phyloP scores from a whole-genome alignment of 2,888 invertebrate genomes.

The Zonitis immaculata region DNA sequence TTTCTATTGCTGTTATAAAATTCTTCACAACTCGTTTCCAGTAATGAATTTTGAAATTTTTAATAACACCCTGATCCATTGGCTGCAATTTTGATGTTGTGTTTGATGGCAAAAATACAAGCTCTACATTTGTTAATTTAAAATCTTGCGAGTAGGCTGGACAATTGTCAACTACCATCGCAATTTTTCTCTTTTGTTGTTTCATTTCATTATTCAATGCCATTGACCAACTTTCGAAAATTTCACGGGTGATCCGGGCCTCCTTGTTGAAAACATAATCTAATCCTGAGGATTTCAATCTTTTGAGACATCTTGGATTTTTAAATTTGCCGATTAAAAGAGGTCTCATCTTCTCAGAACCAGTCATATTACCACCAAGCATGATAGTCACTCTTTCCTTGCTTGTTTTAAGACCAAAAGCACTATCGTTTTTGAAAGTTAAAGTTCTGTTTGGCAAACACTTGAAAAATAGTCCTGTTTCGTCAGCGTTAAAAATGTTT shows the following conservation, averaged over 20 bases:
- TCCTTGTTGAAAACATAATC: slow-evolving; percentile 1
- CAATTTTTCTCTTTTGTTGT: slow-evolving; percentile 18
- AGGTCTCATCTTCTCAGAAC: slow-evolving; percentile 36
- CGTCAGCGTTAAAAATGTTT: slow-evolving; percentile 18
- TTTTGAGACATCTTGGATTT: slow-evolving; percentile 37
- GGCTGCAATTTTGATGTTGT: slow-evolving; percentile 31
- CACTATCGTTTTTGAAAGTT: slow-evolving; percentile 33
- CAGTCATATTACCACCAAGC: slow-evolving; percentile 35
- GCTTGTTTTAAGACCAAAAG: slow-evolving; percentile 38
- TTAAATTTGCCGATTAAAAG: slow-evolving; percentile 37
- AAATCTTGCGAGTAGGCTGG: slow-evolving; percentile 14
- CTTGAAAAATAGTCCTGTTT: slow-evolving; percentile 31
- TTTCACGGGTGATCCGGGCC: slow-evolving; percentile 8
- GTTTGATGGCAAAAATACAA: slow-evolving; percentile 30
- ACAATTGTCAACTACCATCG: slow-evolving; percentile 23
- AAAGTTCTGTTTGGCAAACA: slow-evolving; percentile 30
- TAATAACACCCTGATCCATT: slow-evolving; percentile 28
- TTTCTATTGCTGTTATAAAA: slow-evolving; percentile 9
- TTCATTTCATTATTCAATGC: slow-evolving; percentile 16
- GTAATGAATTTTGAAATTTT: slow-evolving; percentile 21
- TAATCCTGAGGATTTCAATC: too few relatives aligned
- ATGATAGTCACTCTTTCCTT: slow-evolving; percentile 37
- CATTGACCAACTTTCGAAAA: slow-evolving; percentile 12
- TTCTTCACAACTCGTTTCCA: slow-evolving; percentile 19
- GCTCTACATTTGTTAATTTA: too few relatives aligned